phyloP scores from a whole-genome alignment of 1,140 invertebrate species.

The Solenopsis fugax region DNA sequence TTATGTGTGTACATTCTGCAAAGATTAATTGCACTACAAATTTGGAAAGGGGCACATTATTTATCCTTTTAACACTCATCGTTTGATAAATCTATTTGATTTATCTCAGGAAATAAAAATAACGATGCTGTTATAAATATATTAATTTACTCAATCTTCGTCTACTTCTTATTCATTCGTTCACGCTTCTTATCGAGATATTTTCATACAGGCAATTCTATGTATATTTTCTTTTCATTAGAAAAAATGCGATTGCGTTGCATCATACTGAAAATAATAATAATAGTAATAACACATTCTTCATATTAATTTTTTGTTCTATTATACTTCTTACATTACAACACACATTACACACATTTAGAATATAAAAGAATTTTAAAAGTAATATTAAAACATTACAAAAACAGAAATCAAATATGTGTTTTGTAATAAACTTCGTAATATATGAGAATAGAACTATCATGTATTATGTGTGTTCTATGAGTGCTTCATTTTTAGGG shows the following conservation, averaged over 20 bases:
- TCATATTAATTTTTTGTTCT: background rate
- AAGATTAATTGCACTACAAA: background rate
- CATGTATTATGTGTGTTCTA: slow-evolving; percentile 19
- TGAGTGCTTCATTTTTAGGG: background rate
- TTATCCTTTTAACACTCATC: background rate
- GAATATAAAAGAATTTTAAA: background rate
- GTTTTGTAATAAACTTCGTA: slow-evolving; percentile 19
- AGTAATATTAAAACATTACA: background rate
- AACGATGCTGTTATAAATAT: background rate
- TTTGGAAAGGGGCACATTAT: background rate
- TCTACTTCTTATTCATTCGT: background rate
- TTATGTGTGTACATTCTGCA: background rate
- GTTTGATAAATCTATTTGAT: background rate
- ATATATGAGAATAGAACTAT: slow-evolving; percentile 29
- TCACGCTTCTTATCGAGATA: background rate
- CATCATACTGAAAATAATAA: background rate
- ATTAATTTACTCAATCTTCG: background rate
- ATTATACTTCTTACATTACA: no score
- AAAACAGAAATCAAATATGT: background rate
- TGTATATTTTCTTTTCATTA: background rate
- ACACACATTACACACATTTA: background rate
- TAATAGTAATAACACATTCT: background rate
- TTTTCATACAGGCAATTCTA: background rate
- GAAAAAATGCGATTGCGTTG: background rate
- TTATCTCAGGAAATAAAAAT: background rate